Conservation (phyloP, 2,888 invertebrate species). For the Callyntrura sp. region DNA sequence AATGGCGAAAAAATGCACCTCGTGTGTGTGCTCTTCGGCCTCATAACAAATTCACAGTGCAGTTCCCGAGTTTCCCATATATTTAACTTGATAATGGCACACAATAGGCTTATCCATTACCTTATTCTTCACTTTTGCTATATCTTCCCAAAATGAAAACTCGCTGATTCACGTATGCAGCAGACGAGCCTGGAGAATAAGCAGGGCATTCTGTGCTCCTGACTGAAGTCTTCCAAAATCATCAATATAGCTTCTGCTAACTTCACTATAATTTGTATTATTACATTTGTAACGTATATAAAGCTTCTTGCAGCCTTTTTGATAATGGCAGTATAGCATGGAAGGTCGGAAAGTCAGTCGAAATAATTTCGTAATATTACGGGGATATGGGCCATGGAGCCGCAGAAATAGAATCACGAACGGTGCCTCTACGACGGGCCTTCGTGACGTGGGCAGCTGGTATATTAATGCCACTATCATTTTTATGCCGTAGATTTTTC, state of each 20-base stretch:
- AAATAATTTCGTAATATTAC: conserved; percentile 9
- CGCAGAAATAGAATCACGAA: neutral
- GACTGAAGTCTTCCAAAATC: neutral
- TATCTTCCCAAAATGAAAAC: neutral
- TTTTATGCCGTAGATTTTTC: conserved; percentile 9
- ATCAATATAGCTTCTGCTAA: conserved; percentile 23
- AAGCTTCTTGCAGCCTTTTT: neutral
- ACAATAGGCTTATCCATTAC: conserved; percentile 56
- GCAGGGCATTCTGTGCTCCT: conserved; percentile 34
- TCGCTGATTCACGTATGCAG: neutral
- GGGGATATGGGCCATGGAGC: neutral
- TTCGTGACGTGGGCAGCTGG: conserved; percentile 22
- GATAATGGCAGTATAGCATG: conserved; percentile 26
- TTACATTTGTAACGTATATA: neutral
- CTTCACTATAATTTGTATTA: neutral
- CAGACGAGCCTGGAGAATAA: neutral
- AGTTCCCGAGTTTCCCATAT: conserved; percentile 32
- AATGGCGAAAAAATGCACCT: neutral
- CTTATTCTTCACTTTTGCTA: neutral
- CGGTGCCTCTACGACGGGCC: neutral
- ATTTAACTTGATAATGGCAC: conserved; percentile 20
- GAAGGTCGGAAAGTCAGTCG: conserved; percentile 43
- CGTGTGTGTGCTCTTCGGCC: neutral
- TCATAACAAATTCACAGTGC: conserved; percentile 50
- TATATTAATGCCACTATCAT: neutral